Evolutionary conservation across 2,113 vertebrate genomes (phyloP).

Genomic region (Plecturocebus donacophilus): DNA sequence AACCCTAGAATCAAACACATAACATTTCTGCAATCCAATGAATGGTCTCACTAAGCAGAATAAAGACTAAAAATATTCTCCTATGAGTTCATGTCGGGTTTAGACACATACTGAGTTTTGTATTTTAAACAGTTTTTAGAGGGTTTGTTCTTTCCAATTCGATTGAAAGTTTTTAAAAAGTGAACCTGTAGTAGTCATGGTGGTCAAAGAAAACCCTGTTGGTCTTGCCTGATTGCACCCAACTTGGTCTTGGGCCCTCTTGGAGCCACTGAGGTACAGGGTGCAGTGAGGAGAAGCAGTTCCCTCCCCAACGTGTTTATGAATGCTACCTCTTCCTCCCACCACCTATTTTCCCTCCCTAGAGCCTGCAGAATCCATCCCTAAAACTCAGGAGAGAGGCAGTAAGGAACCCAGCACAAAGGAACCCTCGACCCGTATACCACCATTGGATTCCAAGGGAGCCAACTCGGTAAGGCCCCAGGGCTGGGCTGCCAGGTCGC

Average conservation of each 20-base stretch:
- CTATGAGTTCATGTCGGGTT: background rate
- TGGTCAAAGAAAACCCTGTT: background rate
- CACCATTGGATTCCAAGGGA: conserved; percentile 53
- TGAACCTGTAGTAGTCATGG: background rate
- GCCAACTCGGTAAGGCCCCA: conserved; percentile 65
- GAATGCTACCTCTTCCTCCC: background rate
- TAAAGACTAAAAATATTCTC: background rate
- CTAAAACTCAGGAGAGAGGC: conserved; percentile 59
- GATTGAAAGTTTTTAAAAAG: background rate
- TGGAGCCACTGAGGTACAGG: background rate
- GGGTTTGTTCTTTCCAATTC: background rate
- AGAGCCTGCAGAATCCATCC: conserved; percentile 69
- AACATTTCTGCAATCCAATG: conserved; percentile 4
- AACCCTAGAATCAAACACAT: conserved; percentile 10
- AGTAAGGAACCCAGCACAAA: conserved; percentile 49
- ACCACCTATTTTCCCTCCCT: background rate
- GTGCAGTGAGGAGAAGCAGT: background rate
- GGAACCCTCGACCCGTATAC: conserved; percentile 50
- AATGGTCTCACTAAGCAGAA: background rate
- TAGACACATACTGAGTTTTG: background rate
- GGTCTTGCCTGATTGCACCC: background rate
- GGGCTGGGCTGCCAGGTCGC: background rate
- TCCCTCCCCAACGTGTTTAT: background rate
- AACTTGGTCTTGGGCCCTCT: background rate
- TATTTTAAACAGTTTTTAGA: background rate